Evolutionary conservation across 2,797 vertebrate genomes (phyloP), one percentile per base, ranked within the genome.

Genomic region (Sphenopsis melanotis): DNA sequence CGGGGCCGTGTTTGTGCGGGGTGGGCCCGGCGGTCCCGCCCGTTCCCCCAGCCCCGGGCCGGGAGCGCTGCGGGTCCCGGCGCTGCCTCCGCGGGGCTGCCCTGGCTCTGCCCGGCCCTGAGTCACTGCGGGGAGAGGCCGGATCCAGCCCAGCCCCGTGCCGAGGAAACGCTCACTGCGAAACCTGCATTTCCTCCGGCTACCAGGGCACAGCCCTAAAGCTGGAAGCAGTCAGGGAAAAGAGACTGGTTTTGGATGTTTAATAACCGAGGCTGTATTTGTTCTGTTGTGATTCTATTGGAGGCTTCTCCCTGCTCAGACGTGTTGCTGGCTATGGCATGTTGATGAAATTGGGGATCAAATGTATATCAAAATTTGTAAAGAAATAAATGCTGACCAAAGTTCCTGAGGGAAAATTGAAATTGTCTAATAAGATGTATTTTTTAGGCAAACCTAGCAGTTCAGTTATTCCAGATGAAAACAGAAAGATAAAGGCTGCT

Each of bases 301-400:
- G 39, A 42, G 49, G 5, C 34, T 64, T 50, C 10, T 55, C 13
- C 14, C 8, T 21, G 18, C 11, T 47, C 30, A 2, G 3, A 7
- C 11, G 6, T 21, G 1, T 26, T 11, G 15, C 12, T 61, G 23
- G 21, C 36, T n/a, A 5, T 27, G 2, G 3, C 5, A 0, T 6
- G 1, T 8, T 34, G 6, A 1, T 46, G 17, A 50, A 77, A 46
- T 3, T 11, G 1, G n/a, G 17, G 10, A 13, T 55, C 19, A 37
- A 44, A 29, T 6, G 14, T 1, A 6, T 11, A 27, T 64, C 15
- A 78, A 5, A 37, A 17, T 4, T 24, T 64, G 4, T 36, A 10
- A 72, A 68, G 14, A 66, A 88, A 42, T 20, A 75, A 59, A 29
- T 21, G 17, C 15, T 13, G 18, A 16, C 19, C 2, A 2, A 14